Evolutionary conservation across 2,113 vertebrate species (phyloP), one percentile per base, ranked within the genome.

Genomic region (Hystrix cristata): DNA sequence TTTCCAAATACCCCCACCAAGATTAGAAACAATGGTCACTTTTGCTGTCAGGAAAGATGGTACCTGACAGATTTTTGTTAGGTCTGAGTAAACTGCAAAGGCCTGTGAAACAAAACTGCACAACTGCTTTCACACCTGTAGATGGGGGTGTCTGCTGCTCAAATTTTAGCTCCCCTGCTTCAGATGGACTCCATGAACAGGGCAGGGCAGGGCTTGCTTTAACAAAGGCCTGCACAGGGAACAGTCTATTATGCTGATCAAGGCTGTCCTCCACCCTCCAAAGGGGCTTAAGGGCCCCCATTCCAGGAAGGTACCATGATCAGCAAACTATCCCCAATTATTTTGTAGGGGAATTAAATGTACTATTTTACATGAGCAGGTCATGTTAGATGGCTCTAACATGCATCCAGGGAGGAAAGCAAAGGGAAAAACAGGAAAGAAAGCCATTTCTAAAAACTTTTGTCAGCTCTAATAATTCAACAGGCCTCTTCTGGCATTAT

Each of bases 21-120:
- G 93, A 97, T 51, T 15, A 74, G 82, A 88, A 93, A 96, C 81
- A 95, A 94, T 57, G 51, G n/a, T 88, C 85, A 69, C 55, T 69
- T 84, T 84, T 60, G 72, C 94, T 87, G 92, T 80, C 78, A 53
- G 59, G 16, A 62, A 71, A 78, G 80, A 87, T 51, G 7, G 25
- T 6, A 64, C 97, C 81, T 59, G 74, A 69, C 10, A 59, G 0
- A 1, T 89, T 59, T 83, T 96, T 57, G 67, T 94, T 85, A 34
- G 23, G 74, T 91, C 96, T 97, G 96, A 97, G 84, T 4, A 96
- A 96, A 93, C 95, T 14, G n/a, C 15, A 38, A 79, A 97, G 53
- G 82, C 95, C 95, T 71, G 7, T 0, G 4, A 12, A 62, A 59
- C 43, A 11, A 48, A 78, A 23, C n/a, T 43, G 43, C 21, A 21